phyloP scores from a whole-genome alignment of 2,888 invertebrate genomes.

The Rhodophaea formosa region DNA sequence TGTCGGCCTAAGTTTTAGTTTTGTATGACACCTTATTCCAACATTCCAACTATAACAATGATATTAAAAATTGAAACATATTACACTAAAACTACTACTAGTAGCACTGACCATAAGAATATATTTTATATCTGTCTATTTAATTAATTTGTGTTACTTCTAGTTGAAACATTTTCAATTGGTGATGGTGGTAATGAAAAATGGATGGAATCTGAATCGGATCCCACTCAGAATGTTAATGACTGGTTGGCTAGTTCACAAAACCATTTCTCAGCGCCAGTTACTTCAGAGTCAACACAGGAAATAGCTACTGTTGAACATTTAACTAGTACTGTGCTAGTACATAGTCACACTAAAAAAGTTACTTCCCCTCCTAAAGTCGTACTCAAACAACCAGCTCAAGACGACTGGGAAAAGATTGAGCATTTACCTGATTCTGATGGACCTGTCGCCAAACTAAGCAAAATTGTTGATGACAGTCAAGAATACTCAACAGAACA shows the following conservation, averaged over 20 bases:
- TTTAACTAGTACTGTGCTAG: conserved; percentile 51
- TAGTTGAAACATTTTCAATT: conserved; percentile 4
- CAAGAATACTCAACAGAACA: conserved; percentile 51
- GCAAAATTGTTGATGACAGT: conserved; percentile 48
- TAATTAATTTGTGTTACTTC: neutral
- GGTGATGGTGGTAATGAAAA: conserved; percentile 24
- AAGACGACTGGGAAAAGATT: conserved; percentile 74
- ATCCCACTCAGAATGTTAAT: conserved; percentile 59
- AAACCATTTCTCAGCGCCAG: conserved; percentile 64
- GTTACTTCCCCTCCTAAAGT: conserved; percentile 40
- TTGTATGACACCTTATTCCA: no score
- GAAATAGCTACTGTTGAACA: conserved; percentile 41
- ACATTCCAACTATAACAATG: no score
- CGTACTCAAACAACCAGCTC: conserved; percentile 44
- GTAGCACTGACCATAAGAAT: no score
- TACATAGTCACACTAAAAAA: conserved; percentile 49
- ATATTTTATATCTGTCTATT: no score
- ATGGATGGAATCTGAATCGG: conserved; percentile 36
- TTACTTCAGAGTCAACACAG: conserved; percentile 50
- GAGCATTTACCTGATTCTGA: conserved; percentile 57
- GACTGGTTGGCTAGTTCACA: conserved; percentile 67
- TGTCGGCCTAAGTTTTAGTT: no score
- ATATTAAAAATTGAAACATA: no score
- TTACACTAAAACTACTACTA: no score
- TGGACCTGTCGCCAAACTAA: conserved; percentile 43